Base-by-base conservation (phyloP, 2,113 vertebrate species). In the Nycticebus coucang region DNA sequence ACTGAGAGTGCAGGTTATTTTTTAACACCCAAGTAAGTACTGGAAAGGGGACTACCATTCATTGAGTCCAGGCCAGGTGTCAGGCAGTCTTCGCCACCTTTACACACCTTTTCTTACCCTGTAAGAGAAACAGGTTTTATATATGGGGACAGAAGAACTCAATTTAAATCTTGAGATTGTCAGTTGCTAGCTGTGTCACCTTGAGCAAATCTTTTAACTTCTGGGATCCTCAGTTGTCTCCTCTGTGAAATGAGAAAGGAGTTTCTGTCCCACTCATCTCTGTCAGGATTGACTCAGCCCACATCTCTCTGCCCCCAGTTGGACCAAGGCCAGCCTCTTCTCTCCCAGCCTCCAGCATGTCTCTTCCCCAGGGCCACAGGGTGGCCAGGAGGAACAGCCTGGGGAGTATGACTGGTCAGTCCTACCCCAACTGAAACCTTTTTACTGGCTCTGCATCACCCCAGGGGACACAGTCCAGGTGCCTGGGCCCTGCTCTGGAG, bases 61-160 rank as follows among this genome's bases (percentile, higher is more conserved):
- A 13, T 4, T 8, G 74, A 55, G 35, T 24, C 21, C 9, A 0
- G 26, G 0, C 13, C 33, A 15, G 55, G 33, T 18, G 24, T 5
- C 64, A 9, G 57, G 37, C 37, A 7, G 30, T 50, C 0, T 2
- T 33, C 5, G 15, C 35, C 55, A 53, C 53, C 71, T 64, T 83
- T 35, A 33, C 1, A 1, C 2, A n/a, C 62, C 45, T 21, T 0
- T 0, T 66, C 15, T 87, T 22, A 26, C 30, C 66, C 57, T 74
- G 53, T 17, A 30, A 41, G 78, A 68, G n/a, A 53, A 69, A 80
- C 7, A 66, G 30, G 17, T 33, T 0, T 24, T 53, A 4, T 28
- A 13, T 53, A 4, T 68, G 66, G 15, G 33, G 1, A 21, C 10
- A 22, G 64, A 26, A 50, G 55, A 64, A 30, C 59, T 71, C 26